Conservation (phyloP, 2,797 vertebrate species). For the Gila robusta region DNA sequence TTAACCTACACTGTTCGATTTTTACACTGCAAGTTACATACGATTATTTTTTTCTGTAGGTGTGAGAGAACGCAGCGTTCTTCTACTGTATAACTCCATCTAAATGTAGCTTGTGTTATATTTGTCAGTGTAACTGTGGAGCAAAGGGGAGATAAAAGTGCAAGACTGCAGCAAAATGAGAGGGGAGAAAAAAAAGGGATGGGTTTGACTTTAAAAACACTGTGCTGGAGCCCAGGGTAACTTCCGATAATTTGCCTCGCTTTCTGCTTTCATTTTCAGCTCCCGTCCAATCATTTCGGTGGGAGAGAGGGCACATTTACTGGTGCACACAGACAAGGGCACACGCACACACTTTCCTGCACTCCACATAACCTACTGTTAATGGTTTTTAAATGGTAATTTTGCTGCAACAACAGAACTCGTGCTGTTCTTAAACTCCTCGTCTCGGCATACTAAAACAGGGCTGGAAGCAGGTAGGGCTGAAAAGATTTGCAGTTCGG, state of each 20-base stretch:
- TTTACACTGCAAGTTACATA: slow-evolving; percentile 18
- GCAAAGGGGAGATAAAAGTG: slow-evolving; percentile 21
- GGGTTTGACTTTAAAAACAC: slow-evolving; percentile 42
- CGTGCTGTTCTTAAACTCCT: slow-evolving; percentile 39
- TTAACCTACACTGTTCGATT: slow-evolving; percentile 18
- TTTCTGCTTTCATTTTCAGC: slow-evolving; percentile 54
- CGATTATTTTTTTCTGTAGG: slow-evolving; percentile 25
- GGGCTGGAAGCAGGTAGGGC: slow-evolving; percentile 41
- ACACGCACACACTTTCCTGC: slow-evolving; percentile 15
- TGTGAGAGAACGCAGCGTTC: background rate
- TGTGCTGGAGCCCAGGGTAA: slow-evolving; percentile 44
- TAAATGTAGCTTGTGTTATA: slow-evolving; percentile 28
- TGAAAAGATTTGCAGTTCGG: slow-evolving; percentile 9
- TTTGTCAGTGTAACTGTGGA: background rate
- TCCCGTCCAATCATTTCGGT: slow-evolving; percentile 55
- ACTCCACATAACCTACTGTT: slow-evolving; percentile 51
- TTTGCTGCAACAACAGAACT: slow-evolving; percentile 52
- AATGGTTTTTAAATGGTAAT: slow-evolving; percentile 63
- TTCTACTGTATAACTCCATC: background rate
- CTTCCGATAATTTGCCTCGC: slow-evolving; percentile 53
- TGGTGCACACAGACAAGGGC: slow-evolving; percentile 39
- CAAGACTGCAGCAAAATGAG: slow-evolving; percentile 31
- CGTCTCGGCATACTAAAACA: slow-evolving; percentile 36
- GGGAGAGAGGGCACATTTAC: slow-evolving; percentile 45
- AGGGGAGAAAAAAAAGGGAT: slow-evolving; percentile 7